phyloP scores from a whole-genome alignment of 2,113 vertebrate genomes.

The Phalacrocorax brasilianus region DNA sequence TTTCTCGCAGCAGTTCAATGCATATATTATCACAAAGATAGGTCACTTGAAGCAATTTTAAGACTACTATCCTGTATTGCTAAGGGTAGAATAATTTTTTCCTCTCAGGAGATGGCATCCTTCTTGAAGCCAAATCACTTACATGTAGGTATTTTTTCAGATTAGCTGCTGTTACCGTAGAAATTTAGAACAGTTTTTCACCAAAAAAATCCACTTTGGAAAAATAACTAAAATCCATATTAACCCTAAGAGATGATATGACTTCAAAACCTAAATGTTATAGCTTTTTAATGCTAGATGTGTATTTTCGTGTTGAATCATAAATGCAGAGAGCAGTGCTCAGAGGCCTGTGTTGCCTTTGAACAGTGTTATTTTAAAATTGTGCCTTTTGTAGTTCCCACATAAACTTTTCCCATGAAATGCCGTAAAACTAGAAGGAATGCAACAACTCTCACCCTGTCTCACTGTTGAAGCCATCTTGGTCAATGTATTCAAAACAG shows the following conservation, averaged over 20 bases:
- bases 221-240: not conserved
- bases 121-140: not conserved
- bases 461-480: not conserved
- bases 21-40: not conserved
- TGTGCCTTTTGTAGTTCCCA: not conserved
- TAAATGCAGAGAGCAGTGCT: not conserved
- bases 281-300: not conserved
- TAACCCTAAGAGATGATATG: not conserved
- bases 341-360: not conserved
- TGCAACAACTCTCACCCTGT: not conserved
- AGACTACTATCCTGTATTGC: not conserved
- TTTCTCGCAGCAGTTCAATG: not conserved
- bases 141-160: not conserved
- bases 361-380: constrained; percentile 7
- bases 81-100: not conserved
- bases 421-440: not conserved
- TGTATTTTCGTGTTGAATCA: not conserved
- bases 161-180: not conserved
- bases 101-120: not conserved
- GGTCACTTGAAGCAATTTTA: not conserved
- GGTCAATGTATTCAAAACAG: not conserved
- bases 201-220: not conserved
- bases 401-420: not conserved
- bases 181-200: not conserved
- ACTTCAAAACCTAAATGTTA: not conserved